These are phyloP conservation scores for Craniophora ligustri DNA, from an alignment of 2,888 invertebrate species.

Conservation along the genomic window DNA sequence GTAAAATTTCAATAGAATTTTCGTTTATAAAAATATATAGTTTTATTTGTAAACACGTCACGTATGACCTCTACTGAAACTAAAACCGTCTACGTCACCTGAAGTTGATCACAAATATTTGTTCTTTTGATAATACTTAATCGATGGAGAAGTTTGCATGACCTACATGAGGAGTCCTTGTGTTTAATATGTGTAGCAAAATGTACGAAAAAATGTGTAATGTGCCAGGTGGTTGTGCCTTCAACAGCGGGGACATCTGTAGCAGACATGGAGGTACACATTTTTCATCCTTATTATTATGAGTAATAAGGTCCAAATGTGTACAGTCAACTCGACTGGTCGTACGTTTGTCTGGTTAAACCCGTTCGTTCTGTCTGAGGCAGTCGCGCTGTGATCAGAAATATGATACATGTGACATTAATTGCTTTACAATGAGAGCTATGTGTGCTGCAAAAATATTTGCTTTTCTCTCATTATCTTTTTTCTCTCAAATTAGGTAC, in stretches of 20 bases:
- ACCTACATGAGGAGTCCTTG: constrained; percentile 73
- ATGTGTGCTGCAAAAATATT: not conserved
- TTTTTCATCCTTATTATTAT: too few species aligned
- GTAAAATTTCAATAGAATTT: too few species aligned
- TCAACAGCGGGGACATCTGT: constrained; percentile 35
- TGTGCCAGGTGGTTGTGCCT: constrained; percentile 37
- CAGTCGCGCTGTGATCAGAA: constrained; percentile 29
- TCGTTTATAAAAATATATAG: too few species aligned
- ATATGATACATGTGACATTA: constrained; percentile 24
- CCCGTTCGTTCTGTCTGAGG: constrained; percentile 31
- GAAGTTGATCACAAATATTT: constrained; percentile 55
- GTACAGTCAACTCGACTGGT: too few species aligned
- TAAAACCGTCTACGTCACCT: not conserved
- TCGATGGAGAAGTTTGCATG: constrained; percentile 56
- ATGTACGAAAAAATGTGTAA: constrained; percentile 54
- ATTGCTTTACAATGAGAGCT: not conserved
- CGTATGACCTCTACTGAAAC: not conserved
- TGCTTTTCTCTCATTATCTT: too few species aligned
- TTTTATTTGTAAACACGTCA: not conserved
- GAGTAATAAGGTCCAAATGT: too few species aligned
- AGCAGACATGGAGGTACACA: too few species aligned
- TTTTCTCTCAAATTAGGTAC: too few species aligned
- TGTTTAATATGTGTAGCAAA: constrained; percentile 67
- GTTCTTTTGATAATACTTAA: constrained; percentile 45
- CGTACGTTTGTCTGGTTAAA: constrained; percentile 38